Percentiles rank a stretch among this genome's conserved stretches.
Conservation (phyloP, 2,797 vertebrate genomes). For the Leptoclinus maculatus region DNA sequence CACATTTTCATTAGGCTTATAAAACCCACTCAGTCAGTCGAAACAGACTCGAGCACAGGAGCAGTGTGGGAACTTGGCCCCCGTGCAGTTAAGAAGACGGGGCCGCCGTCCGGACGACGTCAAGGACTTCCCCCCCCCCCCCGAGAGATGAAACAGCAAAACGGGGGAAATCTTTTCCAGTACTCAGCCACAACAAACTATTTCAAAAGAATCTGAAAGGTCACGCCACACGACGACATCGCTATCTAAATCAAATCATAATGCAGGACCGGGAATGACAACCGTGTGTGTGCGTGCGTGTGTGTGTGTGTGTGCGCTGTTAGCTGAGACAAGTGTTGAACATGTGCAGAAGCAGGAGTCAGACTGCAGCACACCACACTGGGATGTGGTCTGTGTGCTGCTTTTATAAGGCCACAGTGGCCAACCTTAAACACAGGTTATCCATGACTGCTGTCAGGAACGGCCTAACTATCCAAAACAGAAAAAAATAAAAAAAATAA, state of each 20-base stretch:
- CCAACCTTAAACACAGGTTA: slow-evolving; percentile 64
- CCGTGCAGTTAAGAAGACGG: too few species aligned
- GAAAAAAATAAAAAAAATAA: neutral
- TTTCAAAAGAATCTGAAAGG: slow-evolving; percentile 4
- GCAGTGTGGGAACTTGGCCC: slow-evolving; percentile 16
- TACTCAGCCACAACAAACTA: slow-evolving; percentile 20
- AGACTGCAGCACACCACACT: slow-evolving; percentile 19
- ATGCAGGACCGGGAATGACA: neutral
- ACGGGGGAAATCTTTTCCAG: slow-evolving; percentile 13
- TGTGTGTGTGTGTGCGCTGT: slow-evolving; percentile 1
- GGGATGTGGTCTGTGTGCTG: slow-evolving; percentile 48
- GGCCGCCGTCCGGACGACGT: neutral
- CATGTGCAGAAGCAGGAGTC: slow-evolving; percentile 16
- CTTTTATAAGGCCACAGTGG: slow-evolving; percentile 57
- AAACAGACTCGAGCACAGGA: slow-evolving; percentile 15
- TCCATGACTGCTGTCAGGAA: slow-evolving; percentile 45
- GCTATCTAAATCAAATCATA: slow-evolving; percentile 29
- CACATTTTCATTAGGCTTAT: slow-evolving; percentile 51
- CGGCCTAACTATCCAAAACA: slow-evolving; percentile 5
- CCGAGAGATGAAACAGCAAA: slow-evolving; percentile 6
- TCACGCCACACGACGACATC: neutral
- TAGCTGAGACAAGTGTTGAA: slow-evolving; percentile 31
- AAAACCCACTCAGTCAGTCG: slow-evolving; percentile 42
- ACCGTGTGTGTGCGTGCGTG: neutral
- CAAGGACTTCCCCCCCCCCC: slow-evolving; percentile 2